Conservation (phyloP, 2,888 invertebrate species). For the Allacma fusca region DNA sequence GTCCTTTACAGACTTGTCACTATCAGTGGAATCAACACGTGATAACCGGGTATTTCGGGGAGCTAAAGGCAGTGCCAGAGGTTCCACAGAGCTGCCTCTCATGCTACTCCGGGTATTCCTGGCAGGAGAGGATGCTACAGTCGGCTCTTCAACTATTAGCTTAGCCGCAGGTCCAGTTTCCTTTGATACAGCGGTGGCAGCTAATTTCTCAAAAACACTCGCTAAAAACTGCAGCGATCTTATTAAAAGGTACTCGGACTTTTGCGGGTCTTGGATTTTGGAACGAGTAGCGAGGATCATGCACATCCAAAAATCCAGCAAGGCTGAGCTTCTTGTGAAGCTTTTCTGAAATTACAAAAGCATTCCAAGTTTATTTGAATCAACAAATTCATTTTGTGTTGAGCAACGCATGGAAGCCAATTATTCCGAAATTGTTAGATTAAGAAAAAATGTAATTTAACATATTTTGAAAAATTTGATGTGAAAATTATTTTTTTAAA, state of each 20-base stretch:
- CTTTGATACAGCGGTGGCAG: not conserved
- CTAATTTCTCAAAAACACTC: conserved; percentile 33
- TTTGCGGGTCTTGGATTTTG: conserved; percentile 6
- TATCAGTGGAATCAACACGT: not conserved
- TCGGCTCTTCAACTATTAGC: not conserved
- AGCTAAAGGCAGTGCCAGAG: not conserved
- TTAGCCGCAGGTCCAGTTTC: too few species aligned
- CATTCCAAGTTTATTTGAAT: not conserved
- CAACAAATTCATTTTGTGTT: not conserved
- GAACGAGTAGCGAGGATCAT: conserved; percentile 21
- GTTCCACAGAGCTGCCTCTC: not conserved
- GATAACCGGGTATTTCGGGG: not conserved
- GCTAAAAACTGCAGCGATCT: conserved; percentile 45
- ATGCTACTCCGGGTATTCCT: conserved; percentile 18
- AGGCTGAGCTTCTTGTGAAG: conserved; percentile 32
- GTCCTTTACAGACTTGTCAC: not conserved
- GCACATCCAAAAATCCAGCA: conserved; percentile 44
- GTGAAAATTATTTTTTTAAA: too few species aligned
- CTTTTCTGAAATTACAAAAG: conserved; percentile 33
- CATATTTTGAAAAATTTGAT: too few species aligned
- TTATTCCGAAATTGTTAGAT: too few species aligned
- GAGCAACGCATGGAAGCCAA: not conserved
- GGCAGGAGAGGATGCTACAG: conserved; percentile 12
- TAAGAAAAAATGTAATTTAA: too few species aligned
- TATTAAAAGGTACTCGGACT: conserved; percentile 40